These are phyloP conservation scores for Hemicrepidius hirtus DNA, from an alignment of 2,888 invertebrate species.

Conservation along the genomic window DNA sequence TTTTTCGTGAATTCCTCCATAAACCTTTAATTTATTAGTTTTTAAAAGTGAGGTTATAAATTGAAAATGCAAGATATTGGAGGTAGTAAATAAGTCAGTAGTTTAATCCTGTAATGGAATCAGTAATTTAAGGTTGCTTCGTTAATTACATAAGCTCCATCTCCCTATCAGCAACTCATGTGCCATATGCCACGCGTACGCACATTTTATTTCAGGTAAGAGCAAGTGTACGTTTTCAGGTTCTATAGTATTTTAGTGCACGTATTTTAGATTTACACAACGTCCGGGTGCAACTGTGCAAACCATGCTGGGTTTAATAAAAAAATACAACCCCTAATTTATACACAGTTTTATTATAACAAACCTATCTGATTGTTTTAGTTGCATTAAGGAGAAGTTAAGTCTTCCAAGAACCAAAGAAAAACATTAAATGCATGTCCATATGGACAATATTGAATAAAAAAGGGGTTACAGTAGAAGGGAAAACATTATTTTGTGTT, in stretches of 20 bases:
- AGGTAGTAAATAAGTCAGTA: not conserved
- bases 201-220: constrained; percentile 46
- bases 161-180: constrained; percentile 15
- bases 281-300: constrained; percentile 24
- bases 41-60: constrained; percentile 48
- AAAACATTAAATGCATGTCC: too few species aligned
- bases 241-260: constrained; percentile 49
- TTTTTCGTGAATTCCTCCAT: constrained; percentile 33
- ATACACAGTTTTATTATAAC: too few species aligned
- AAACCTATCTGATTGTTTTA: too few species aligned
- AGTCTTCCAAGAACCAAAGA: too few species aligned
- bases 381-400: too few species aligned
- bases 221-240: constrained; percentile 57
- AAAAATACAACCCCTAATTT: too few species aligned
- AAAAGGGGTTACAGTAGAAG: too few species aligned
- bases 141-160: constrained; percentile 38
- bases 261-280: constrained; percentile 8
- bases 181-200: constrained; percentile 52
- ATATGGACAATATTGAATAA: too few species aligned
- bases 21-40: constrained; percentile 20
- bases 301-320: not conserved
- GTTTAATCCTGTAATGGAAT: not conserved
- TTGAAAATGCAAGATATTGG: not conserved
- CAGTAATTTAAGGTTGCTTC: constrained; percentile 12
- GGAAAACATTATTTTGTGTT: too few species aligned